Conservation (phyloP, 2,113 vertebrate genomes). For the Todiramphus saurophagus region DNA sequence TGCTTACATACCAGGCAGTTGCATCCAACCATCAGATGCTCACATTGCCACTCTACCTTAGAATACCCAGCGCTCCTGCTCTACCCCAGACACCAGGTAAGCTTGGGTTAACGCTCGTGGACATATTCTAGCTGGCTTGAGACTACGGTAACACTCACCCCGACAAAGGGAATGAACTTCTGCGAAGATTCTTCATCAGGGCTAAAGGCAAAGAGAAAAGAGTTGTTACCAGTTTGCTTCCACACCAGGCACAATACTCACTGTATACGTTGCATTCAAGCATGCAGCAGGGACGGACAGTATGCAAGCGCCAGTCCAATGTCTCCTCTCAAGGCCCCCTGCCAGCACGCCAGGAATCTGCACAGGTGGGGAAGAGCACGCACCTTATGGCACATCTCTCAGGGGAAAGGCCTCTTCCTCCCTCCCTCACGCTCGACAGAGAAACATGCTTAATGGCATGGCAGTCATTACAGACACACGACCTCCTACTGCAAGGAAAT, state of each 20-base stretch:
- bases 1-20: not conserved
- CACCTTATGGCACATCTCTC: not conserved
- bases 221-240: not conserved
- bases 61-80: not conserved
- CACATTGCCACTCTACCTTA: not conserved
- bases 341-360: slow-evolving; percentile 5
- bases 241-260: not conserved
- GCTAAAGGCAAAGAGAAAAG: slow-evolving; percentile 73
- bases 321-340: slow-evolving; percentile 7
- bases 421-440: slow-evolving; percentile 14
- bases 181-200: slow-evolving; percentile 96
- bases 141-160: slow-evolving; percentile 77
- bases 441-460: slow-evolving; percentile 43
- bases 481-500: not conserved
- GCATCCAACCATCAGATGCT: not conserved
- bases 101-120: not conserved
- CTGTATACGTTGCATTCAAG: slow-evolving; percentile 18
- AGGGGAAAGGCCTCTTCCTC: not conserved
- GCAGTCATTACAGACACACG: slow-evolving; percentile 17
- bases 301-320: slow-evolving; percentile 34
- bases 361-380: not conserved
- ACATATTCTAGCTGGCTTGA: not conserved
- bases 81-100: not conserved
- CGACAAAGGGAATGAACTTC: slow-evolving; percentile 97
- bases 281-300: slow-evolving; percentile 66